Evolutionary conservation across 2,113 vertebrate species (phyloP), one percentile per base, ranked within the genome.

Genomic region (Marmota flaviventris): DNA sequence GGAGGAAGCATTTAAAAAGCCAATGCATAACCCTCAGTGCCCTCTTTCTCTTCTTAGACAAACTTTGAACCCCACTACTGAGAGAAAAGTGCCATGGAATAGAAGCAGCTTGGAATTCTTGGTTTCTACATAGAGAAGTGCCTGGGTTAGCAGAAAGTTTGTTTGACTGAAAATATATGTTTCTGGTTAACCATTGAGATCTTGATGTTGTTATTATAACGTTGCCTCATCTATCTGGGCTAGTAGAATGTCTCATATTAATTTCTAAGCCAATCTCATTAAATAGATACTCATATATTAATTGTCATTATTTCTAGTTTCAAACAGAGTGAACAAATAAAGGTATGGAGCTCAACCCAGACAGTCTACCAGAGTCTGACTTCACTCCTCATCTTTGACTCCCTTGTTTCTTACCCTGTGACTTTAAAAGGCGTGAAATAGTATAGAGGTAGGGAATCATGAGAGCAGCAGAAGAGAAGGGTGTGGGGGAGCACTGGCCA

Each of bases 241-340:
- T 70, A 34, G 88, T 45, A n/a, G 17, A 58, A 70, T 65, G 25
- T 89, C 63, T 94, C 81, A 53, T 45, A 95, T 93, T 93, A 51
- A 75, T 90, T 95, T 84, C 9, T 1, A 84, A 96, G 24, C 27
- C n/a, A 88, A 53, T 27, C 1, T 78, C 65, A 27, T 77, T 29
- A 76, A 61, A 18, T 69, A 13, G 34, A 79, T 20, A 93, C 20
- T 42, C 17, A 81, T 16, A 76, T 16, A 53, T 87, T 69, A 85
- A 84, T 18, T 73, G 20, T 56, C 56, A 75, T 70, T 34, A 29
- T 69, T 89, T 94, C 17, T n/a, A 84, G 58, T 3, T 81, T 82
- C 79, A 89, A 51, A 73, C 58, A 90, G 32, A 37, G 13, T 67
- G 17, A 85, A 86, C 10, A 85, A 48, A 82, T 12, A 39, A 86